Evolutionary conservation across 2,797 vertebrate species (phyloP).

Genomic region (Enoplosus armatus): DNA sequence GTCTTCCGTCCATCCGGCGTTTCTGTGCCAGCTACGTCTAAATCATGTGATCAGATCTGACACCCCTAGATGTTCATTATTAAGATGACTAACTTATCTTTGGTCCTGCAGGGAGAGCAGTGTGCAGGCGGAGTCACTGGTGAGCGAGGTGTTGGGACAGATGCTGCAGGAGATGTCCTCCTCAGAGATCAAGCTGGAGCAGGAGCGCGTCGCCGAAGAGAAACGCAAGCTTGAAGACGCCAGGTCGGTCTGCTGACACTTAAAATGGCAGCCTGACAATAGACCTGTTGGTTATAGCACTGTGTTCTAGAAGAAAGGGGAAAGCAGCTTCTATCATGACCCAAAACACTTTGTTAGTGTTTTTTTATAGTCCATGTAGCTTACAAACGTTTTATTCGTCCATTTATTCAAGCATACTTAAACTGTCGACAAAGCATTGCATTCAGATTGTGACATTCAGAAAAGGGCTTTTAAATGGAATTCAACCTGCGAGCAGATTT

Average conservation of each 20-base stretch:
- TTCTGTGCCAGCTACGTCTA: neutral
- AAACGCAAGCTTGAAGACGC: constrained; percentile 89
- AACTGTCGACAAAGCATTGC: too few species aligned
- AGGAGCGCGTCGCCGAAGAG: constrained; percentile 85
- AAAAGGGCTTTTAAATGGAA: too few species aligned
- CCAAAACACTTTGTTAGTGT: neutral
- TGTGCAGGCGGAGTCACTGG: constrained; percentile 80
- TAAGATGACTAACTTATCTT: neutral
- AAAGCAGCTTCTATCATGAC: neutral
- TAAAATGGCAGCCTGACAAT: neutral
- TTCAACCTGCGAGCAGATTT: too few species aligned
- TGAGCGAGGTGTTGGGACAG: constrained; percentile 84
- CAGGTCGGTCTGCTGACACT: constrained; percentile 78
- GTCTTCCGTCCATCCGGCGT: neutral
- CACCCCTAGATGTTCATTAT: neutral
- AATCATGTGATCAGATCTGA: neutral
- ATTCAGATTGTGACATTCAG: neutral
- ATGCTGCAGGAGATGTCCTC: constrained; percentile 83
- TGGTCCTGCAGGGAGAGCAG: constrained; percentile 84
- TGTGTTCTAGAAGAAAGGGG: neutral
- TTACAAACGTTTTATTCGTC: neutral
- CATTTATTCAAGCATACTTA: neutral
- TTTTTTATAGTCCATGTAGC: neutral
- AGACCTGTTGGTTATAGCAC: neutral
- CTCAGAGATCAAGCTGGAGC: constrained; percentile 80